Conservation (phyloP, 2,113 vertebrate species). For the Scopus umbretta region DNA sequence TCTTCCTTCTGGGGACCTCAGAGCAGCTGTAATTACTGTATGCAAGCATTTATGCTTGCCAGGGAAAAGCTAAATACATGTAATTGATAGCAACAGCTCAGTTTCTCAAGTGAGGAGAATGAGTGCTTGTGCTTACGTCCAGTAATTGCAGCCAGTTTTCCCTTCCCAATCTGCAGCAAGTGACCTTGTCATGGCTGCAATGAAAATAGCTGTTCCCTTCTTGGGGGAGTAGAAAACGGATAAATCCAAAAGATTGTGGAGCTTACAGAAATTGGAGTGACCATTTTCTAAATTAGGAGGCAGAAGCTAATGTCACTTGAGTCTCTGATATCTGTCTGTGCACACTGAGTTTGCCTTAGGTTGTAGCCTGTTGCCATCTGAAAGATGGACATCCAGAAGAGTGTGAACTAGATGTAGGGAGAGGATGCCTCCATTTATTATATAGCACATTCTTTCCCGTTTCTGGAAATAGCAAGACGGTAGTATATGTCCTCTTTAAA, state of each 20-base stretch:
- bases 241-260: not conserved
- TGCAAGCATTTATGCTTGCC: not conserved
- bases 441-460: not conserved
- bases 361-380: not conserved
- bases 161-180: not conserved
- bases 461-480: not conserved
- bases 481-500: not conserved
- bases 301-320: rapidly evolving
- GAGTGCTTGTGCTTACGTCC: not conserved
- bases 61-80: not conserved
- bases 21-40: constrained; percentile 23
- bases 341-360: not conserved
- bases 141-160: not conserved
- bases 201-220: not conserved
- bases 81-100: constrained; percentile 10
- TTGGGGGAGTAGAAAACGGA: not conserved
- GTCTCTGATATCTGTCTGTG: not conserved
- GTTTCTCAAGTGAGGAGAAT: constrained; percentile 6
- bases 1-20: not conserved
- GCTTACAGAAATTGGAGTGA: not conserved
- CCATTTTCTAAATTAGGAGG: not conserved
- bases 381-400: no score
- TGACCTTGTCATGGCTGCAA: not conserved
- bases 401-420: not conserved
- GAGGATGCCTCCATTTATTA: not conserved